A percentile compares a stretch with the other conserved stretches of the same genome.
These are phyloP conservation scores for Siniperca undulata DNA, from an alignment of 2,797 vertebrate genomes.

Conservation along the genomic window DNA sequence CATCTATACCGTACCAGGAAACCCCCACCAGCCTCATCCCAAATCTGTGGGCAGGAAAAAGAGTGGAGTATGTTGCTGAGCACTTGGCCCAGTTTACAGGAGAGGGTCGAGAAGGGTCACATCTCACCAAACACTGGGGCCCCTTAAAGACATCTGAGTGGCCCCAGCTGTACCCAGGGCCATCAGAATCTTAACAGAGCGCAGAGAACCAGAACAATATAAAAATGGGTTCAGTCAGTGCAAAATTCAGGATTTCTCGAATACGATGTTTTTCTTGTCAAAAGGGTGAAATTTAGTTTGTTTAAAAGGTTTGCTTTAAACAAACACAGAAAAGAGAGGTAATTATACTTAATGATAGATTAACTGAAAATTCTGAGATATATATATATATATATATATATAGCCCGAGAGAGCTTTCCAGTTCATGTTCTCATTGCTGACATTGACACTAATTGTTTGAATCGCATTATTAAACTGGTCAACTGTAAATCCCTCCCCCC, in stretches of 20 bases:
- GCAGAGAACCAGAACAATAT: constrained; percentile 69
- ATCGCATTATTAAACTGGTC: constrained; percentile 77
- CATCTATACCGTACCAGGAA: constrained; percentile 59
- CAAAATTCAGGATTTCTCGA: constrained; percentile 36
- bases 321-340: constrained; percentile 46
- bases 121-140: constrained; percentile 81
- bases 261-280: constrained; percentile 60
- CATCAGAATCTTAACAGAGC: constrained; percentile 65
- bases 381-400: constrained; percentile 45
- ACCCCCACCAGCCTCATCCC: constrained; percentile 45
- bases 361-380: constrained; percentile 37
- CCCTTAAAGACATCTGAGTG: constrained; percentile 81
- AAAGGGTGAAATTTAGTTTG: constrained; percentile 44
- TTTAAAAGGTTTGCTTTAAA: constrained; percentile 52
- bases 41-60: constrained; percentile 50
- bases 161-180: constrained; percentile 75
- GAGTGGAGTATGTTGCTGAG: constrained; percentile 62
- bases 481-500: constrained; percentile 68
- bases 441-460: constrained; percentile 76
- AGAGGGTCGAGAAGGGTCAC: constrained; percentile 81
- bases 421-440: constrained; percentile 51
- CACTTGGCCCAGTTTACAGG: constrained; percentile 82
- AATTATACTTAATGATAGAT: constrained; percentile 65
- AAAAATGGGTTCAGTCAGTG: constrained; percentile 38
- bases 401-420: constrained; percentile 19